phyloP scores from a whole-genome alignment of 2,113 vertebrate genomes.

The Aramus guarauna region DNA sequence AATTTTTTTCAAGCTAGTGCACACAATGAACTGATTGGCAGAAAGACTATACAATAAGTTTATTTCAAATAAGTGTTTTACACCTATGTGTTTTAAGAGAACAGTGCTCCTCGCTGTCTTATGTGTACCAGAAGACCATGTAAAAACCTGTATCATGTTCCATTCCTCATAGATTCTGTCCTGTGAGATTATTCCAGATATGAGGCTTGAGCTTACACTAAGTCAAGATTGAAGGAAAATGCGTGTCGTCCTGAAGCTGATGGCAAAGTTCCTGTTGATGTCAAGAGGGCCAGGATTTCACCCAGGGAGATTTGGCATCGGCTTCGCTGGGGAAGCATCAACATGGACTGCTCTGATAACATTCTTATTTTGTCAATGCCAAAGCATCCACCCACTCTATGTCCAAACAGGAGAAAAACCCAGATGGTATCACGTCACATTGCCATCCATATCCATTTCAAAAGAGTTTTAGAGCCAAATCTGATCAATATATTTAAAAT shows the following conservation, averaged over 20 bases:
- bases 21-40: neutral
- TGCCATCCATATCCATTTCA: constrained; percentile 12
- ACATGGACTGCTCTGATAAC: neutral
- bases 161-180: neutral
- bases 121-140: neutral
- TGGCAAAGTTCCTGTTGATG: constrained; percentile 2
- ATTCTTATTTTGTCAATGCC: constrained; percentile 13
- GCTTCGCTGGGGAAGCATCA: neutral
- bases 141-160: neutral
- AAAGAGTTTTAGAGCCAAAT: constrained; percentile 3
- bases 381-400: constrained; percentile 13
- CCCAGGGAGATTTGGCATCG: neutral
- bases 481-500: constrained; percentile 25
- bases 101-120: neutral
- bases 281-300: constrained; percentile 4
- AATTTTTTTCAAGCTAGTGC: neutral
- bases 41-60: neutral
- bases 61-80: neutral
- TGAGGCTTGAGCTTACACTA: neutral
- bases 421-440: constrained; percentile 25
- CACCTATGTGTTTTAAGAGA: neutral
- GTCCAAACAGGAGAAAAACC: constrained; percentile 37
- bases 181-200: neutral
- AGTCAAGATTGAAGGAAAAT: neutral
- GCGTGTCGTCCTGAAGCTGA: neutral